Evolutionary conservation across 2,888 invertebrate genomes (phyloP).

Genomic region (Acrobeloides nanus): DNA sequence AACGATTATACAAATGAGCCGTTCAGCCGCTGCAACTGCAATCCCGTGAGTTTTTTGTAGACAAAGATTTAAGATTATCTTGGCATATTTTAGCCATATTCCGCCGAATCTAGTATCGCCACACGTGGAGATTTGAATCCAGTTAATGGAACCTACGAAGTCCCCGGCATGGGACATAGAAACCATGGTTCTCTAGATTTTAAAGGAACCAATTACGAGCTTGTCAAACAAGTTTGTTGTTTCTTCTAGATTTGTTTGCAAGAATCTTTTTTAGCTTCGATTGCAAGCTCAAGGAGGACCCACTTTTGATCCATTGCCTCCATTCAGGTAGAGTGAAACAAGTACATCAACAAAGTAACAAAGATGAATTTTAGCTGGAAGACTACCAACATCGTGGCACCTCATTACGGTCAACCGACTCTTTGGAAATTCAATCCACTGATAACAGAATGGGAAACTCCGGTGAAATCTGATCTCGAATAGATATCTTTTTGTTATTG

Average conservation of each 20-base stretch:
- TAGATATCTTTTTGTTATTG: no score
- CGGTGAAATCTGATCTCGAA: no score
- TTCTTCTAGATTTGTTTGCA: not conserved
- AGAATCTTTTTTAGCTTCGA: slow-evolving; percentile 52
- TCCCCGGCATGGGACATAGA: slow-evolving; percentile 66
- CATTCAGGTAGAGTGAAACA: slow-evolving; percentile 61
- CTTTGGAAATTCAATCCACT: slow-evolving; percentile 67
- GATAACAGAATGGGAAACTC: slow-evolving; percentile 41
- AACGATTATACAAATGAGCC: slow-evolving; percentile 68
- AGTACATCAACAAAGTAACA: not conserved
- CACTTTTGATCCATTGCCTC: slow-evolving; percentile 63
- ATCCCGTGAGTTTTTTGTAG: slow-evolving; percentile 14
- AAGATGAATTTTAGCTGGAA: slow-evolving; percentile 63
- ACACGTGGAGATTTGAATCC: slow-evolving; percentile 68
- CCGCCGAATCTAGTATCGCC: slow-evolving; percentile 67
- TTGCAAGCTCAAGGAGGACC: slow-evolving; percentile 63
- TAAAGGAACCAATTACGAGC: slow-evolving; percentile 58
- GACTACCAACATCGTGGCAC: slow-evolving; percentile 58
- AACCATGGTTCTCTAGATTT: slow-evolving; percentile 68
- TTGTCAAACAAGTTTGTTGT: slow-evolving; percentile 9
- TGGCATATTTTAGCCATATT: slow-evolving; percentile 64
- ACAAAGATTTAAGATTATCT: slow-evolving; percentile 56
- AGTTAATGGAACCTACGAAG: slow-evolving; percentile 65
- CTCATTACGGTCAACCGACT: slow-evolving; percentile 69
- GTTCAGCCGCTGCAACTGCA: slow-evolving; percentile 62